Base-by-base conservation (phyloP, 2,888 invertebrate species). In the Ochropacha duplaris region DNA sequence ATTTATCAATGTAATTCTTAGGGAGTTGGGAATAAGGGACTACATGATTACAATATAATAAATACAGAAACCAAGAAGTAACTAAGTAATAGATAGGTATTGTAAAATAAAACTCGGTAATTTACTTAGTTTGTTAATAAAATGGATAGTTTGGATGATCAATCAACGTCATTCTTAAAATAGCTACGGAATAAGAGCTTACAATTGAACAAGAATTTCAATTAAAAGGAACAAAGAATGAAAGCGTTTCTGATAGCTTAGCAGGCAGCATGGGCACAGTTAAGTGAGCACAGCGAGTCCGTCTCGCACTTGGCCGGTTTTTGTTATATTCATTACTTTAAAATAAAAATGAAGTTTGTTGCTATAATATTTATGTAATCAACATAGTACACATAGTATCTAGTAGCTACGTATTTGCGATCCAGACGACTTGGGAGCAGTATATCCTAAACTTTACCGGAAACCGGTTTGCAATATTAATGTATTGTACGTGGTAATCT, bases 401-500 rank as follows among this genome's bases (percentile, higher is more conserved):
- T 57, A 54, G 57, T 57, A 59, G 52, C 58, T 64, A 62, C 58
- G 62, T 69, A 68, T 72, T 71, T 67, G 72, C 81, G 77, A 79
- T 78, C 74, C 73, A 76, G 71, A 78, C 79, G 78, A 84, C 82
- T 85, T 78, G 74, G 79, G 75, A 83, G 79, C 83, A 80, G 84
- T 88, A 86, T 84, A 88, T 87, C 79, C 82, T 77, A 74, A 87
- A 88, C 82, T 87, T 88, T 83, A 79, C 79, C 85, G 84, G 76
- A 84, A 88, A 83, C 83, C 81, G 79, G 84, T 88, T 87, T 84
- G 84, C 83, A 83, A 86, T 88, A 89, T 88, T 88, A 88, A 89
- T 89, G 88, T 83, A 76, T 76, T 76, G 83, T 79, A 89, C 89
- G 89, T 86, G 89, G 82, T 76, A 78, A 82, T 83, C 82, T 81